phyloP scores from a whole-genome alignment of 2,888 invertebrate genomes.

The Augochlorella aurata region DNA sequence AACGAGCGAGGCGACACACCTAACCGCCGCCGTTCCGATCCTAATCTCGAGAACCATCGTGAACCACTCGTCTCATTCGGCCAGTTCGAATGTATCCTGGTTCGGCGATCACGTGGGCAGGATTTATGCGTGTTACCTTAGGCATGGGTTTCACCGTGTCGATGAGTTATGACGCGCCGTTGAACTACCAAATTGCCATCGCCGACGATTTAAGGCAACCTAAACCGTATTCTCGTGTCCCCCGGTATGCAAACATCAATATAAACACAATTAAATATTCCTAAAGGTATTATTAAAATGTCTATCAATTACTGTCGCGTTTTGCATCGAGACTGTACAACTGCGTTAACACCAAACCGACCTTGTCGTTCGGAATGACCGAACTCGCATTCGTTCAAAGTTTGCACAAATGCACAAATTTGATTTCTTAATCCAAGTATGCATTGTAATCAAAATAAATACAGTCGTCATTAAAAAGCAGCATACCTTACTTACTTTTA shows the following conservation, averaged over 20 bases:
- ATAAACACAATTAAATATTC: constrained; percentile 1
- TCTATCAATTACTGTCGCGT: not conserved
- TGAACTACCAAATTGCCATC: constrained; percentile 25
- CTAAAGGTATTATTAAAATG: constrained; percentile 1
- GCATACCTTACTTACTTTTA: no score
- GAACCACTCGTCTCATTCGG: constrained; percentile 71
- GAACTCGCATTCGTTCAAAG: no score
- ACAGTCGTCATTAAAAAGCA: no score
- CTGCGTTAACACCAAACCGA: not conserved
- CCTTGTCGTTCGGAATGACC: no score
- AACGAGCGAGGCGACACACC: constrained; percentile 73
- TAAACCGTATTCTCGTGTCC: constrained; percentile 3
- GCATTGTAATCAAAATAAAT: no score
- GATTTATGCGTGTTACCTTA: constrained; percentile 40
- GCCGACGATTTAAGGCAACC: constrained; percentile 20
- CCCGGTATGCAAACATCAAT: constrained; percentile 5
- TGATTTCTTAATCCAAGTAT: no score
- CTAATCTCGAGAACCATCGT: constrained; percentile 74
- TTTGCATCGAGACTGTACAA: not conserved
- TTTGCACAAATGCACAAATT: no score
- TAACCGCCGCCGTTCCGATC: constrained; percentile 74
- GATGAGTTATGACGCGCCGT: constrained; percentile 23
- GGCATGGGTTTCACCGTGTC: constrained; percentile 33
- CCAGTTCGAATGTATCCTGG: constrained; percentile 62
- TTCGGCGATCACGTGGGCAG: constrained; percentile 43